Percentiles rank a stretch among this genome's conserved stretches.
Evolutionary conservation across 2,888 invertebrate species (phyloP).

Genomic region (Eupithecia inturbata): DNA sequence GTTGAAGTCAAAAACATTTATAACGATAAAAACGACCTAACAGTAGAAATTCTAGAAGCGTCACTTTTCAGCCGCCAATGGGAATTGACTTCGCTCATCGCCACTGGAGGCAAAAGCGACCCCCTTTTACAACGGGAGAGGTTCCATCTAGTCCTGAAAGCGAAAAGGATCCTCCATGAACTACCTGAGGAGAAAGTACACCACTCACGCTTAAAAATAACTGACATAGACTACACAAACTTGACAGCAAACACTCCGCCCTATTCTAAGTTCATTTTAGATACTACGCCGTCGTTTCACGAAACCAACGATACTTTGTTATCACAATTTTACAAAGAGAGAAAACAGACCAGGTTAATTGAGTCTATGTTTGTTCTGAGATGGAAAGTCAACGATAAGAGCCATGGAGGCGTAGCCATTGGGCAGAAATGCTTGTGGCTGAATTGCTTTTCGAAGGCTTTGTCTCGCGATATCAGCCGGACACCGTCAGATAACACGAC

Average conservation of each 20-base stretch:
- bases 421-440: constrained; percentile 89
- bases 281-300: constrained; percentile 59
- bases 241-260: constrained; percentile 55
- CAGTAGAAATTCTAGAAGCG: constrained; percentile 84
- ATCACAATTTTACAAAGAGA: constrained; percentile 32
- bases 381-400: constrained; percentile 85
- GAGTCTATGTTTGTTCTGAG: constrained; percentile 77
- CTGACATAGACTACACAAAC: constrained; percentile 54
- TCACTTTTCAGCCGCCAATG: constrained; percentile 86
- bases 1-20: constrained; percentile 88
- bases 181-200: constrained; percentile 61
- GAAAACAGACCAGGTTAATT: constrained; percentile 61
- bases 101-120: constrained; percentile 60
- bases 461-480: constrained; percentile 69
- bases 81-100: constrained; percentile 77
- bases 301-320: constrained; percentile 54
- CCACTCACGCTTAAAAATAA: constrained; percentile 66
- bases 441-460: constrained; percentile 82
- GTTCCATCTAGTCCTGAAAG: constrained; percentile 71
- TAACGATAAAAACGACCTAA: constrained; percentile 84
- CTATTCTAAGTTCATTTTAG: constrained; percentile 67
- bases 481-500: constrained; percentile 60
- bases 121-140: constrained; percentile 68
- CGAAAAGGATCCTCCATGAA: constrained; percentile 57
- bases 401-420: constrained; percentile 81